Base-by-base conservation (phyloP, 2,888 invertebrate species). In the Cordylochernes scorpioides region DNA sequence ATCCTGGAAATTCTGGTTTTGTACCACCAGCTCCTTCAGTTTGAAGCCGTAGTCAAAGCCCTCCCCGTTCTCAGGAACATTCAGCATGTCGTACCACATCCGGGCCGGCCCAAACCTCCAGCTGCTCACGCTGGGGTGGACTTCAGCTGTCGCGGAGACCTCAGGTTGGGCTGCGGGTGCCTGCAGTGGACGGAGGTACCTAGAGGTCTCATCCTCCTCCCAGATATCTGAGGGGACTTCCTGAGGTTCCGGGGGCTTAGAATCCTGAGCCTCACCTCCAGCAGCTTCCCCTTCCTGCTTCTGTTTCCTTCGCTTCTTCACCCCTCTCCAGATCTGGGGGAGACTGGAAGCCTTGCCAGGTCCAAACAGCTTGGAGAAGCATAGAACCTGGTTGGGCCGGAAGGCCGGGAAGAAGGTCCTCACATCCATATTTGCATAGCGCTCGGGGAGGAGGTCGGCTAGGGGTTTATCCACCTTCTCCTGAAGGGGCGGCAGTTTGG, bases 41-140 rank as follows among this genome's bases (percentile, higher is more conserved):
- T 77, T 80, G 50, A 91, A 86, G 3, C 94, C 94, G 53, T 94
- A 97, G 55, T 91, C 80, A 49, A 91, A 91, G 12, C 73, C 74
- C 24, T 86, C 80, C 0, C 86, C 88, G 3, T 74, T 77, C 48
- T 86, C 84, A 0, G 82, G 73, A 4, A 94, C 82, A 42, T 82
- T 78, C 15, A 91, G 59, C 74, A 84, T 80, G 48, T 97, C 88
- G 49, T 94, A 97, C 97, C 97, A 99, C 35, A 88, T 70, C 54
- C 88, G 82, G 1, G 97, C 91, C 0, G 97, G 97, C 0, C 97
- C 97, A 49, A 75, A 86, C 13, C 97, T 64, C 94, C 97, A 97
- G 47, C 80, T 75, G 7, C 59, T 53, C 15, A 53, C 49, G n/a
- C 42, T 41, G 12, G 47, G 46, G 9, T 45, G 42, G 15, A 43